Evolutionary conservation across 2,797 vertebrate species (phyloP), one percentile per base, ranked within the genome.

Genomic region (Lophotriccus pileatus): DNA sequence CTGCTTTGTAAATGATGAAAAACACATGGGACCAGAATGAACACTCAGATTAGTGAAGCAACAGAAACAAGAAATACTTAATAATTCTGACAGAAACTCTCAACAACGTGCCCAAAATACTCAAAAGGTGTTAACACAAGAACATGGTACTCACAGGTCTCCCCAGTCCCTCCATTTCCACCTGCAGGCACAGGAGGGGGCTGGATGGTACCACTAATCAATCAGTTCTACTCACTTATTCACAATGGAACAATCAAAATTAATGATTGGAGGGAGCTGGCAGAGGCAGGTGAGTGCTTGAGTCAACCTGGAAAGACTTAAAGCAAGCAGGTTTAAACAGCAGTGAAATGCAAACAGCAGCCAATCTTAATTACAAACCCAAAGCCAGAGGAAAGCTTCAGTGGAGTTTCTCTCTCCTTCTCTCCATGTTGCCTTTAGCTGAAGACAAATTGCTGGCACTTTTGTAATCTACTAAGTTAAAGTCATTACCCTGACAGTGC

Each of bases 391-490:
- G 32, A 92, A 87, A 86, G 70, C 88, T 63, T 41, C 67, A 69
- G 82, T 50, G 60, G 92, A 89, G 82, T 70, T 89, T 36, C 46
- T 74, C 58, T 80, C 78, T 77, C 52, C 59, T 52, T 47, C 27
- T 69, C 56, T 74, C 82, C 43, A 56, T 13, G 47, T 77, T 91
- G 80, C 93, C 90, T 97, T 94, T 91, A 96, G 83, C 90, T 74
- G 84, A 96, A 96, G 95, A 97, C 74, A 95, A 96, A 97, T 95
- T 91, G 94, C 80, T 37, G 28, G 67, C 85, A 84, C 93, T 95
- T 95, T 82, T 74, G 91, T 96, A 97, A 96, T 95, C 95, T 94
- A 93, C 89, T 91, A 87, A 84, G 93, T 94, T 96, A 91, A 96
- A 96, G 93, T 96, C 95, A 94, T 97, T 96, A 96, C 88, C 41